Evolutionary conservation across 2,888 invertebrate species (phyloP), one percentile per base, ranked within the genome.

Genomic region (Aplocera efformata): DNA sequence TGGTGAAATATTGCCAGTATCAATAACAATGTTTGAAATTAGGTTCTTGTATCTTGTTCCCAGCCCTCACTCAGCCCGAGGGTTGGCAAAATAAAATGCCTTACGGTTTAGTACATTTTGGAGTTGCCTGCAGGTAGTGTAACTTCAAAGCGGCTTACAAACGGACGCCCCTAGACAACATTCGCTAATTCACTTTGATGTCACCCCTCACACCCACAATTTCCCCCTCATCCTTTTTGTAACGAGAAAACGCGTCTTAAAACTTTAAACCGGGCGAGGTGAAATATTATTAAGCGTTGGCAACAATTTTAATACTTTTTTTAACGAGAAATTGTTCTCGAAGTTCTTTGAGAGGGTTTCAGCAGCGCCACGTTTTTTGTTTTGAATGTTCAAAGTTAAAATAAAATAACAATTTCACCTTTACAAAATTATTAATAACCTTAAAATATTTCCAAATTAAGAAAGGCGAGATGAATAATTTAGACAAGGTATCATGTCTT

Each of bases 101-200:
- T 71, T 60, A 67, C 67, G 71, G 67, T 68, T 72, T 73, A 66
- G 65, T 74, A 72, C 73, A 76, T 77, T 80, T 76, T 65, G 61
- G 60, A 68, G 67, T 68, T 58, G 72, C 67, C 79, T 69, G 73
- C 76, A 78, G 83, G 79, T 80, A 74, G 72, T 72, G 64, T 62
- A 72, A 82, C 81, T 79, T 85, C 85, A 88, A 86, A 88, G 84
- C 79, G 69, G 79, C 79, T 81, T 76, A 84, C 81, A 80, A 80
- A 72, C 81, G 81, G 82, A 83, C 83, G 79, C 86, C 84, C 84
- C 79, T 75, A 84, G 83, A 85, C 84, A 86, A 85, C 85, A 83
- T 81, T 84, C 80, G 81, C 78, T 88, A 86, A 88, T 86, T 88
- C 84, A 77, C 86, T 88, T 88, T 88, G 85, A 88, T 85, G 82